Percentiles rank a stretch among this genome's conserved stretches.
Evolutionary conservation across 53 echinoderm and acorn worm genomes (phyloP).

Genomic region (Glandiceps talaboti): DNA sequence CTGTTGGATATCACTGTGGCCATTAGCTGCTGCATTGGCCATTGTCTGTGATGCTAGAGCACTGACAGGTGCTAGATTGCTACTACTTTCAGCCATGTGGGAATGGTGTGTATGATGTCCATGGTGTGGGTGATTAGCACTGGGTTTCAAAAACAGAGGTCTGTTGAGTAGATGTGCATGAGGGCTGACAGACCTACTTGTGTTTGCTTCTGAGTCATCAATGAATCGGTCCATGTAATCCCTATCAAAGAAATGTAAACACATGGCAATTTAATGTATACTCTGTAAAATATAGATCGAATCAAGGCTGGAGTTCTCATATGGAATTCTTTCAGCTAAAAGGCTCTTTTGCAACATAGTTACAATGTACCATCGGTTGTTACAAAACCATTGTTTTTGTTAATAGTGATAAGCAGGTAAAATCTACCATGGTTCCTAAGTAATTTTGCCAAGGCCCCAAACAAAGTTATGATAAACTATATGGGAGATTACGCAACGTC

Average conservation of each 20-base stretch:
- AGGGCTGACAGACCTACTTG: background rate
- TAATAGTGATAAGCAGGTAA: too few species aligned
- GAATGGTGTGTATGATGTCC: background rate
- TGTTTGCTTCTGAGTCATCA: constrained; percentile 64
- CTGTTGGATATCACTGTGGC: background rate
- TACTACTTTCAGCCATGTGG: background rate
- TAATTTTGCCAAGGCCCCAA: too few species aligned
- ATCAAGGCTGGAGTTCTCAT: too few species aligned
- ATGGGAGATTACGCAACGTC: too few species aligned
- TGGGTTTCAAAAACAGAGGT: background rate
- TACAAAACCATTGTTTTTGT: too few species aligned
- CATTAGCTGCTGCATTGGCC: background rate
- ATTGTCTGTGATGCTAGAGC: background rate
- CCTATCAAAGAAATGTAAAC: constrained; percentile 16
- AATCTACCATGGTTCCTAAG: too few species aligned
- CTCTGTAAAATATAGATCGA: too few species aligned
- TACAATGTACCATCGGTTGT: too few species aligned
- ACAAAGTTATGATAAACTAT: too few species aligned
- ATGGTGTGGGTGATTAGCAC: background rate
- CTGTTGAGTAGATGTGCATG: background rate
- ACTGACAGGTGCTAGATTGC: background rate
- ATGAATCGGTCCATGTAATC: constrained; percentile 96
- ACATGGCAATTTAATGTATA: background rate
- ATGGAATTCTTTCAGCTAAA: too few species aligned
- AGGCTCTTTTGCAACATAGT: too few species aligned